phyloP scores from a whole-genome alignment of 2,888 invertebrate genomes.

The Drosophila kokeensis region DNA sequence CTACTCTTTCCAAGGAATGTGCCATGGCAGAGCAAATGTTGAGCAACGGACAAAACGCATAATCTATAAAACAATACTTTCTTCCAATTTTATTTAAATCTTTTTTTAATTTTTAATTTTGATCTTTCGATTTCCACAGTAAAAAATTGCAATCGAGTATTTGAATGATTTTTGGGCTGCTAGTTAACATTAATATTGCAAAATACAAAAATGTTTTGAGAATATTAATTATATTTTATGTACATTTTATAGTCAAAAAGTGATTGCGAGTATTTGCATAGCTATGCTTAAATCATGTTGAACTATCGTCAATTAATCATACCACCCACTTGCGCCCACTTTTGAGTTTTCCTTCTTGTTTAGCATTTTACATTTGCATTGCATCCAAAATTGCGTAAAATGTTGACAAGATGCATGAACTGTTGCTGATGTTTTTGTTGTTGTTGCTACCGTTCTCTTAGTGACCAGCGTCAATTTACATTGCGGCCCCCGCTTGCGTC shows the following conservation, averaged over 20 bases:
- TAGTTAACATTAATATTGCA: background rate
- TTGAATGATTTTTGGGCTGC: background rate
- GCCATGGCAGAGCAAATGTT: background rate
- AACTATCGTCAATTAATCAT: background rate
- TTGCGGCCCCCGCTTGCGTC: background rate
- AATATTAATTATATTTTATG: background rate
- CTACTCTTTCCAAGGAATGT: background rate
- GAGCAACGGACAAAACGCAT: background rate
- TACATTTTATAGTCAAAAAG: background rate
- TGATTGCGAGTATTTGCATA: background rate
- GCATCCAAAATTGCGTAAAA: conserved; percentile 52
- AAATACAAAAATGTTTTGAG: background rate
- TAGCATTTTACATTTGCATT: conserved; percentile 48
- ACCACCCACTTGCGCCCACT: conserved; percentile 14
- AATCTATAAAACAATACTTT: background rate
- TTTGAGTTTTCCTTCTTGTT: conserved; percentile 13
- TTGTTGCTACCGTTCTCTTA: conserved; percentile 20
- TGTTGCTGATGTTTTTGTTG: conserved; percentile 10
- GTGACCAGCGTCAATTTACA: conserved; percentile 21
- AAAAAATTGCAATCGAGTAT: background rate
- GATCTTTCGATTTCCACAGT: background rate
- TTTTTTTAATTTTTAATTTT: background rate
- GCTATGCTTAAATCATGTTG: background rate
- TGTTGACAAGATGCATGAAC: conserved; percentile 57
- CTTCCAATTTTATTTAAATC: background rate